Evolutionary conservation across 2,797 vertebrate genomes (phyloP).

Genomic region (Nannoperca australis): DNA sequence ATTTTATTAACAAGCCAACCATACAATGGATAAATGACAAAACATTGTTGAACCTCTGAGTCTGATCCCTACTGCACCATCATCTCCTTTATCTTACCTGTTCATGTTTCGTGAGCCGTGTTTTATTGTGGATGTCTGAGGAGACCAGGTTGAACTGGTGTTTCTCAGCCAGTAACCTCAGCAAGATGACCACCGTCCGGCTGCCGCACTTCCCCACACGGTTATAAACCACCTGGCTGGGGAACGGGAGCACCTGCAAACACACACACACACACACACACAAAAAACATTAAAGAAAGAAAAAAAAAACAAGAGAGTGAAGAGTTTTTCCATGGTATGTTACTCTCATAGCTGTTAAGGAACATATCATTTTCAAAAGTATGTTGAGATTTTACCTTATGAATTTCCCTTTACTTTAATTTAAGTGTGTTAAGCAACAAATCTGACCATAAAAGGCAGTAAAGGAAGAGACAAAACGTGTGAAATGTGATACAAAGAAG

Average conservation of each 20-base stretch:
- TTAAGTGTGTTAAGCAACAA: not conserved
- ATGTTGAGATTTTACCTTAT: not conserved
- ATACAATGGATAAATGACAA: not conserved
- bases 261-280: conserved; percentile 20
- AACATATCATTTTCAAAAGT: not conserved
- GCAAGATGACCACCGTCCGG: conserved; percentile 95
- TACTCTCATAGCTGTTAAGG: not conserved
- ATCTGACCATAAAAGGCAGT: fast-evolving
- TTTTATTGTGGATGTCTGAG: conserved; percentile 99
- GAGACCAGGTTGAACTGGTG: conserved; percentile 96
- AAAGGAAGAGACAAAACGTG: conserved; percentile 2
- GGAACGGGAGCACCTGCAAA: conserved; percentile 93
- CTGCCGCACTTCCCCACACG: conserved; percentile 99
- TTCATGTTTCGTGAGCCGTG: conserved; percentile 95
- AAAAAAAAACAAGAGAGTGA: not conserved
- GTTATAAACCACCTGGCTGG: conserved; percentile 98
- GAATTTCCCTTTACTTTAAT: no score
- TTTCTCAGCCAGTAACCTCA: conserved; percentile 94
- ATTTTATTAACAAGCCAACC: not conserved
- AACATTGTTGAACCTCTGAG: not conserved
- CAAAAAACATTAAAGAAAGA: not conserved
- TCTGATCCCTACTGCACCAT: no score
- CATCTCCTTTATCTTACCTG: conserved; percentile 84
- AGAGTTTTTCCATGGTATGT: not conserved
- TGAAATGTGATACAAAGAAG: not conserved